Percentiles rank a stretch among this genome's conserved stretches.
These are phyloP conservation scores for Callochromis pleurospilus DNA, from an alignment of 2,113 vertebrate genomes.

Conservation along the genomic window DNA sequence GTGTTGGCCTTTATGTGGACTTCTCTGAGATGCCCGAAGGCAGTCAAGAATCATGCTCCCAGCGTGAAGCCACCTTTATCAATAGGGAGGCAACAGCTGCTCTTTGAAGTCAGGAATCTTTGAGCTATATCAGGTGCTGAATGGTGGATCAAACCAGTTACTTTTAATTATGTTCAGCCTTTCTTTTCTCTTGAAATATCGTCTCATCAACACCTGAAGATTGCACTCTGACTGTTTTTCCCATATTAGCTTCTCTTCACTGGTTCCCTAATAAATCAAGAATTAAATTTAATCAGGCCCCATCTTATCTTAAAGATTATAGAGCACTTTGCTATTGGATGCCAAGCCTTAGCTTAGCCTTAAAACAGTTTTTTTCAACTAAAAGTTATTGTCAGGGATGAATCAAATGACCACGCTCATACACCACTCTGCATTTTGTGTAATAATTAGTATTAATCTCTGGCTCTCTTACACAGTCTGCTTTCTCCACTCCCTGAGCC, in stretches of 20 bases:
- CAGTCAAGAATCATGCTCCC: background rate
- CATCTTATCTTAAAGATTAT: background rate
- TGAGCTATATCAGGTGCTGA: background rate
- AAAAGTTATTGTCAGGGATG: background rate
- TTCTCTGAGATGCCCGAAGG: background rate
- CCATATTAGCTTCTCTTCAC: background rate
- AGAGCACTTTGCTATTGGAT: background rate
- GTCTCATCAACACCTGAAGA: background rate
- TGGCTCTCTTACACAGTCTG: background rate
- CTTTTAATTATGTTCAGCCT: background rate
- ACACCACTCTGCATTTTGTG: background rate
- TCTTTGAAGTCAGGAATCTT: constrained; percentile 27
- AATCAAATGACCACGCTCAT: background rate
- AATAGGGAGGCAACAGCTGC: background rate
- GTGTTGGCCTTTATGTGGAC: background rate
- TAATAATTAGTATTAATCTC: background rate
- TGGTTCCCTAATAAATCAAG: background rate
- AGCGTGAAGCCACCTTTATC: background rate
- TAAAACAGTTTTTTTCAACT: background rate
- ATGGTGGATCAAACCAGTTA: background rate
- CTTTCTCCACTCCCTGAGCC: background rate
- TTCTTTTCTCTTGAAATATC: background rate
- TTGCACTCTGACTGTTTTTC: background rate
- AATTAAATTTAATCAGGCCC: background rate
- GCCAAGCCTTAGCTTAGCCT: background rate